These are phyloP conservation scores for Wiebesia pumilae DNA, from an alignment of 1,140 invertebrate species.

Conservation along the genomic window DNA sequence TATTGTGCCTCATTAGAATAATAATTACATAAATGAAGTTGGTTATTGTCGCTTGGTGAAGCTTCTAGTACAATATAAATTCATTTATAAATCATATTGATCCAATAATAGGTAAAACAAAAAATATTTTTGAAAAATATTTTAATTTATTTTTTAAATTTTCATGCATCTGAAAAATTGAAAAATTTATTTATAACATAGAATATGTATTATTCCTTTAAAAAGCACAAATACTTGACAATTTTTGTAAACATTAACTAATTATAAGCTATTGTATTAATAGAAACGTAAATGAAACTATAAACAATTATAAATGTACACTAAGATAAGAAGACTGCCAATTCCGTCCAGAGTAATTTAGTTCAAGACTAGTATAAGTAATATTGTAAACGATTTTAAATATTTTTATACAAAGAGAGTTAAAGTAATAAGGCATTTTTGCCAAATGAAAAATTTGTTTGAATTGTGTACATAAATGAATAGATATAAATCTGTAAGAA, in stretches of 20 bases:
- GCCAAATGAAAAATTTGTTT: conserved; percentile 17
- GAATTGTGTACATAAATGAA: conserved; percentile 28
- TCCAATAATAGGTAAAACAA: not conserved
- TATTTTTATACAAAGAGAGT: conserved; percentile 33
- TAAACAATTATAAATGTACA: conserved; percentile 31
- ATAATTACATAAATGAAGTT: not conserved
- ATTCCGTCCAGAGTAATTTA: conserved; percentile 55
- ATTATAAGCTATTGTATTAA: not conserved
- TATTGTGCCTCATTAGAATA: not conserved
- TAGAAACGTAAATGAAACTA: conserved; percentile 12
- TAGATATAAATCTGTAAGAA: not conserved
- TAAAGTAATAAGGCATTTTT: conserved; percentile 7
- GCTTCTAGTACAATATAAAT: not conserved
- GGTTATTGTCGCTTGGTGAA: not conserved
- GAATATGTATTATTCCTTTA: not conserved
- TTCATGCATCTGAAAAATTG: not conserved
- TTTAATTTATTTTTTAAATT: conserved; percentile 1
- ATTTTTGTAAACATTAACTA: not conserved
- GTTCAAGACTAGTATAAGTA: conserved; percentile 50
- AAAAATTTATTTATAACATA: not conserved
- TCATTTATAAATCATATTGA: not conserved
- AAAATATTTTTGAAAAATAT: not conserved
- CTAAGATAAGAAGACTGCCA: conserved; percentile 55
- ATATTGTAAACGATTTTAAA: conserved; percentile 30
- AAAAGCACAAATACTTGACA: conserved; percentile 13